Base-by-base conservation (phyloP, 2,888 invertebrate species). In the Zele albiditarsus region DNA sequence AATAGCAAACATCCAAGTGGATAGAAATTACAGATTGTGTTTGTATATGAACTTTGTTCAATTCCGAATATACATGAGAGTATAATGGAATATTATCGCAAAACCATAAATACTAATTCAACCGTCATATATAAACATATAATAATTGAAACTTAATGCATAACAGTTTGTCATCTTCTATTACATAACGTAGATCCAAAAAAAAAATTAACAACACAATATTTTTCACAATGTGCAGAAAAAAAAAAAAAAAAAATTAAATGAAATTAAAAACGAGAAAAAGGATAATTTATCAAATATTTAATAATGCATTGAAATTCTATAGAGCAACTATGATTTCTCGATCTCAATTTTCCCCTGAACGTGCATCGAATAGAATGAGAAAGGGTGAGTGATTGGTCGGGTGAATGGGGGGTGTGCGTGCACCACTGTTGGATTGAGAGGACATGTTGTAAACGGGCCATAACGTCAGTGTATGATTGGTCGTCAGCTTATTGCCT, bases 401-500 rank as follows among this genome's bases (percentile, higher is more conserved):
- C 12, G 66, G 23, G 12, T 46, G 38, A 38, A 65, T 16, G 57
- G 38, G 2, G 23, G n/a, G 25, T 16, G 27, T 12, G 12, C 10
- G 8, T 38, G 38, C 38, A 12, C 38, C 38, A 38, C 8, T 38
- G 38, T 12, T 46, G 42, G 49, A 66, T 25, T 49, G n/a, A 42
- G 14, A 46, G 46, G 16, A 27, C 42, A 38, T 4, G 66, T 46
- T 16, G 46, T 38, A 49, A 42, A 38, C 38, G 38, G 38, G 25
- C 42, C 42, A 46, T 12, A 28, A 28, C 28, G 31, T 4, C 62
- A 31, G 62, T 46, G 46, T 12, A 46, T 66, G 57, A 72, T 72
- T 72, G 69, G 46, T 67, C 77, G 77, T 77, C 74, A 77, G 78
- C 76, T 80, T 76, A 77, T 75, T 76, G 80, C 80, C 78, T 80